Evolutionary conservation across 1,140 invertebrate genomes (phyloP).

Genomic region (Rhyacophila brunnea): DNA sequence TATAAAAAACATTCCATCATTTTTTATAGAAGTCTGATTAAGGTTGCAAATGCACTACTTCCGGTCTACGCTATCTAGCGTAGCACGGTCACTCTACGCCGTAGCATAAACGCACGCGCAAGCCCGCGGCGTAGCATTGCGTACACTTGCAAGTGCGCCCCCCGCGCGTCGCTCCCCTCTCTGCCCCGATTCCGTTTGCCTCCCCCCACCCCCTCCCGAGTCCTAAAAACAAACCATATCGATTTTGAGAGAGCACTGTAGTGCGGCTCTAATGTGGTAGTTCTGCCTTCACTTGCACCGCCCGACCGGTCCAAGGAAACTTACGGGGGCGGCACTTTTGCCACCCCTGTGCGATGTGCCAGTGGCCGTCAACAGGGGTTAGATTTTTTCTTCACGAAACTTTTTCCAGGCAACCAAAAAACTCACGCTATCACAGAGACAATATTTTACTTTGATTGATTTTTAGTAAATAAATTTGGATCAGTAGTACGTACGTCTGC

Average conservation of each 20-base stretch:
- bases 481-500: no score
- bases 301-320: slow-evolving; percentile 40
- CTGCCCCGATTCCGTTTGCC: not conserved
- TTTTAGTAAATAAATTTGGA: no score
- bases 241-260: slow-evolving; percentile 34
- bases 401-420: no score
- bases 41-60: not conserved
- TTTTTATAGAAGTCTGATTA: no score
- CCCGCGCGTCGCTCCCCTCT: slow-evolving; percentile 10
- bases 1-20: no score
- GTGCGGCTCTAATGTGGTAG: slow-evolving; percentile 37
- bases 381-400: no score
- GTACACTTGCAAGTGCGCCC: slow-evolving; percentile 24
- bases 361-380: no score
- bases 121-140: slow-evolving; percentile 19
- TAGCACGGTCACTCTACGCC: slow-evolving; percentile 7
- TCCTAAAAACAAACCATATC: slow-evolving; percentile 37
- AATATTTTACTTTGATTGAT: no score
- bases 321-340: slow-evolving; percentile 11
- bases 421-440: no score
- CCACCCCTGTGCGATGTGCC: not conserved
- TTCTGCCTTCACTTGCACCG: slow-evolving; percentile 36
- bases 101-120: slow-evolving; percentile 21
- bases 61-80: slow-evolving; percentile 8
- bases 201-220: slow-evolving; percentile 16